A percentile compares a stretch with the other conserved stretches of the same genome.
phyloP scores from a whole-genome alignment of 1,140 invertebrate species.

The Rhopalosiphum padi region DNA sequence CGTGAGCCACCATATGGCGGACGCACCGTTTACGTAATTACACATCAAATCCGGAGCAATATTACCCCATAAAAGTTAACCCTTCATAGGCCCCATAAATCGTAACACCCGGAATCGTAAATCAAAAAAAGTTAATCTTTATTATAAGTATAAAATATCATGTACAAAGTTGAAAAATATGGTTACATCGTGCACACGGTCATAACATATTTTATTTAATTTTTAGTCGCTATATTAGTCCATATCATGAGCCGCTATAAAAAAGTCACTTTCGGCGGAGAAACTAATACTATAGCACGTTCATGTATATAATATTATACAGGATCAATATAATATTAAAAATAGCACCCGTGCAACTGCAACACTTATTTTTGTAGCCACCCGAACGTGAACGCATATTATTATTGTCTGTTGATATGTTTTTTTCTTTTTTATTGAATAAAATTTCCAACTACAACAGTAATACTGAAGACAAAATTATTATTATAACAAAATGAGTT shows the following conservation, averaged over 20 bases:
- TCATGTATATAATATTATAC: neutral
- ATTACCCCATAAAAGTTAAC: neutral
- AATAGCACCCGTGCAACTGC: neutral
- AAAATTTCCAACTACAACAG: too few species aligned
- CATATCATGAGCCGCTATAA: neutral
- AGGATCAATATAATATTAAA: neutral
- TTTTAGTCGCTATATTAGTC: conserved; percentile 4
- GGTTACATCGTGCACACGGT: neutral
- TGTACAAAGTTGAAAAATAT: neutral
- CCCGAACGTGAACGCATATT: neutral
- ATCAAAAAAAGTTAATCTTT: neutral
- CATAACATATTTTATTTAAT: neutral
- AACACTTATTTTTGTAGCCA: too few species aligned
- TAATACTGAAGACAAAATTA: too few species aligned
- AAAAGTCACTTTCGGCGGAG: neutral
- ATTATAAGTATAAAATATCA: neutral
- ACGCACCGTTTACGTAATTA: neutral
- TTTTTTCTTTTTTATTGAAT: too few species aligned
- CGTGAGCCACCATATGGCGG: neutral
- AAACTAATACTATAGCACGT: neutral
- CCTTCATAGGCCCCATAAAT: neutral
- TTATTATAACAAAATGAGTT: too few species aligned
- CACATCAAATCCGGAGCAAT: neutral
- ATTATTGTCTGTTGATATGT: too few species aligned
- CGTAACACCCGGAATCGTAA: neutral